Base-by-base conservation (phyloP, 1,140 invertebrate genomes). In the Zaprionus ornatus region DNA sequence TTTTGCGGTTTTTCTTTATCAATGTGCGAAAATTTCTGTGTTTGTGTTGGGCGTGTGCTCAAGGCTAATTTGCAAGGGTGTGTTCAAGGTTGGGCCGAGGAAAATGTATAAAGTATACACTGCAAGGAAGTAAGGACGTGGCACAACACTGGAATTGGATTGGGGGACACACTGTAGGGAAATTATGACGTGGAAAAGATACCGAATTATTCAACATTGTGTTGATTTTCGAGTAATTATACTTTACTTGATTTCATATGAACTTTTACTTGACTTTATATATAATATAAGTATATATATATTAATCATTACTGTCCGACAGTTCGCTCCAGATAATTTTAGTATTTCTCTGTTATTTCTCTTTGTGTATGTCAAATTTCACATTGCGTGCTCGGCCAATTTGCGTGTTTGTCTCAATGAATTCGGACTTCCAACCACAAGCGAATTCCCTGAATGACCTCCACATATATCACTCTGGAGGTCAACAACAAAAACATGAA, bases 361-460 rank as follows among this genome's bases (percentile, higher is more conserved):
- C 37, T 64, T 60, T 54, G 19, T 17, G 32, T 45, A 21, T 17
- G 32, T 35, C 15, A 55, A 68, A 57, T 77, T 42, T 21, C 52
- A 55, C 19, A 50, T 87, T 90, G 84, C 84, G 84, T 88, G 84
- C 70, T 74, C 72, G 78, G 65, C 70, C 85, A 90, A 88, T 88
- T 88, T 79, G 81, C 81, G 85, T 88, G 85, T 84, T 50, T 80
- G 55, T 90, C 78, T 88, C 71, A 81, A 90, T 84, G 77, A 78
- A 69, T 74, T 82, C 54, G 62, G 65, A 77, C 80, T 68, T 82
- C 74, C 59, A 79, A 72, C 57, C 68, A 42, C 56, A 57, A 60
- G 63, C 78, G 74, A 81, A 63, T 79, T 86, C 70, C 85, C 70
- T 69, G 37, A 35, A 62, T 40, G 78, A 72, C 84, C 85, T 81